Conservation (phyloP, 2,888 invertebrate species). For the Artemia sp. region DNA sequence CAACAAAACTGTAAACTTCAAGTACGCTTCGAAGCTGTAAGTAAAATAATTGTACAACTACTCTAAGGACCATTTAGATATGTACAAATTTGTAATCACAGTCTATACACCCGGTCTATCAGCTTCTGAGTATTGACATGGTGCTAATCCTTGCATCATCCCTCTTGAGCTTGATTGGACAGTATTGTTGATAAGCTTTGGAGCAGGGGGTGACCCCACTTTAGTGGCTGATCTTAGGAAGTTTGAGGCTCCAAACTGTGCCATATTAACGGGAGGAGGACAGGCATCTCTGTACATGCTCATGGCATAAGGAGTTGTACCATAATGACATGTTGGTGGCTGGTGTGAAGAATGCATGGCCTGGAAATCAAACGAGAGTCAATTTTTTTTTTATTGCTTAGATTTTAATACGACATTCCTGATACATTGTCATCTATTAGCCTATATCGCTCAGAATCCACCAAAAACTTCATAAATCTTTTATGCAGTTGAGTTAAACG, state of each 20-base stretch:
- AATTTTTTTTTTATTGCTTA: too few relatives aligned
- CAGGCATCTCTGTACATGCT: not conserved
- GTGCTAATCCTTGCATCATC: not conserved
- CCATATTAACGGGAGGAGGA: not conserved
- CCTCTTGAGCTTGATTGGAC: not conserved
- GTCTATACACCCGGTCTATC: conserved; percentile 2
- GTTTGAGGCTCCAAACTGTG: conserved; percentile 9
- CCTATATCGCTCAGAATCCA: too few relatives aligned
- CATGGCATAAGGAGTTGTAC: conserved; percentile 6
- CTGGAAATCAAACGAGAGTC: not conserved
- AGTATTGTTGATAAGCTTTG: conserved; percentile 6
- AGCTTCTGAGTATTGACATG: conserved; percentile 1
- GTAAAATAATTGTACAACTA: too few relatives aligned
- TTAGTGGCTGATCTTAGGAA: not conserved
- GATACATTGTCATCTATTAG: too few relatives aligned
- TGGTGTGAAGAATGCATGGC: conserved; percentile 9
- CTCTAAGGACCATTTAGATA: too few relatives aligned
- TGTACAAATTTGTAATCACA: too few relatives aligned
- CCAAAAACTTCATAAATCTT: too few relatives aligned
- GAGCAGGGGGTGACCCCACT: not conserved
- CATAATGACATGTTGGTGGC: conserved; percentile 2
- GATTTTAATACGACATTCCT: too few relatives aligned
- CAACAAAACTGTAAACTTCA: too few relatives aligned
- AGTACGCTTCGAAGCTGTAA: too few relatives aligned
- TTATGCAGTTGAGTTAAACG: too few relatives aligned